These are phyloP conservation scores for Melanotaenia boesemani DNA, from an alignment of 2,797 vertebrate genomes.

Conservation along the genomic window DNA sequence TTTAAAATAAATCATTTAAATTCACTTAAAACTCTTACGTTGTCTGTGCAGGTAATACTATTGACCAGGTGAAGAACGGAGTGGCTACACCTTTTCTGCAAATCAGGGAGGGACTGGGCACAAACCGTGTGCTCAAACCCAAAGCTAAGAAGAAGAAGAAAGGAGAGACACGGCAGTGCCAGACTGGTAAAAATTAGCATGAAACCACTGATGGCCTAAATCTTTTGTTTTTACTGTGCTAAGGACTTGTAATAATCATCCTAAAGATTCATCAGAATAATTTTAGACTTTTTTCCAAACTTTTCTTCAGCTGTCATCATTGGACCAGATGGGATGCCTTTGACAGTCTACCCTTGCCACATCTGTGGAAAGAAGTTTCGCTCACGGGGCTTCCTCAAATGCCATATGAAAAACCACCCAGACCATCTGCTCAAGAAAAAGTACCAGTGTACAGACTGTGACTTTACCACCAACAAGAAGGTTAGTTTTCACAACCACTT, in stretches of 20 bases:
- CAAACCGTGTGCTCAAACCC: constrained; percentile 93
- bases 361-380: constrained; percentile 99
- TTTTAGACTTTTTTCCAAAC: constrained; percentile 4
- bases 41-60: constrained; percentile 88
- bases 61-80: constrained; percentile 93
- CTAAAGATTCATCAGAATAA: not conserved
- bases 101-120: constrained; percentile 91
- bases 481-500: constrained; percentile 97
- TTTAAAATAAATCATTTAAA: not conserved
- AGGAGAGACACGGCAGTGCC: constrained; percentile 94
- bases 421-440: constrained; percentile 93
- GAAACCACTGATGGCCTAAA: not conserved
- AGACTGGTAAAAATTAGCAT: constrained; percentile 89
- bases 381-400: constrained; percentile 96
- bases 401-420: constrained; percentile 97
- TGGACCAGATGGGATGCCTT: constrained; percentile 95
- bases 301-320: constrained; percentile 93
- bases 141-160: constrained; percentile 96
- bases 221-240: not conserved
- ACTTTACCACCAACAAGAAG: constrained; percentile 99
- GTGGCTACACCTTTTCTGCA: constrained; percentile 92
- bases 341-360: constrained; percentile 98
- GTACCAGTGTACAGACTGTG: constrained; percentile 98
- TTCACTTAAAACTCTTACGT: not conserved
- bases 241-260: not conserved